Evolutionary conservation across 2,888 invertebrate species (phyloP), one percentile per base, ranked within the genome.

Genomic region (Pseudococcus jackbeardsleyi): DNA sequence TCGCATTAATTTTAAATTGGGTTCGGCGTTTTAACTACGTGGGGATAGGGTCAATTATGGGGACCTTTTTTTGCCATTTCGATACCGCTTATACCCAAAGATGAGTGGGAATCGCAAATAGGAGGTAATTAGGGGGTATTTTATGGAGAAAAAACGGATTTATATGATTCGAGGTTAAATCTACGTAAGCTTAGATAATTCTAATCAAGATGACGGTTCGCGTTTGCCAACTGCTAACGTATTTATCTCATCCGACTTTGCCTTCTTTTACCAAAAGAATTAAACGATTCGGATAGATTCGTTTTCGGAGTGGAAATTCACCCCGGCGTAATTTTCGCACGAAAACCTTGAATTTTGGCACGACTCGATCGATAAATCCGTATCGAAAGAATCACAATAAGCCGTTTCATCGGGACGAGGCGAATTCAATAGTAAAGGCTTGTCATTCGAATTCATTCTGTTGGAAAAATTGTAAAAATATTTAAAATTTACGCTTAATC

Each of bases 401-500:
- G 17, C 72, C 15, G 33, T 64, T 64, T 64, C 22, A 22, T 64
- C 64, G 64, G 9, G 64, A 9, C 64, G 64, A 64, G 64, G 64
- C 64, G 64, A 64, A 64, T 33, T 33, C 72, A 33, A 72, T 72
- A 33, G 17, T 64, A 64, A 64, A 72, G 17, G 4, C 72, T 72
- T 72, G 72, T 33, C 72, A 33, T 72, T 72, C 39, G 72, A 72
- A 33, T 33, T 72, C 33, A 17, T 72, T 72, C 72, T 26, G 7
- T 5, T 72, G 72, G 72, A 72, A 72, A 72, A 33, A 72, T 72
- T 72, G 72, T 72, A 72, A 72, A 72, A 72, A 72, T 72, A 72
- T 72, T 72, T 72, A 72, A 72, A 72, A 72, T 72, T 72, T 72
- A 72, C 72, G 72, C 72, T 72, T 72, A 72, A 72, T 72, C 72